Base-by-base conservation (phyloP, 2,888 invertebrate species). In the Lissonota sp. region DNA sequence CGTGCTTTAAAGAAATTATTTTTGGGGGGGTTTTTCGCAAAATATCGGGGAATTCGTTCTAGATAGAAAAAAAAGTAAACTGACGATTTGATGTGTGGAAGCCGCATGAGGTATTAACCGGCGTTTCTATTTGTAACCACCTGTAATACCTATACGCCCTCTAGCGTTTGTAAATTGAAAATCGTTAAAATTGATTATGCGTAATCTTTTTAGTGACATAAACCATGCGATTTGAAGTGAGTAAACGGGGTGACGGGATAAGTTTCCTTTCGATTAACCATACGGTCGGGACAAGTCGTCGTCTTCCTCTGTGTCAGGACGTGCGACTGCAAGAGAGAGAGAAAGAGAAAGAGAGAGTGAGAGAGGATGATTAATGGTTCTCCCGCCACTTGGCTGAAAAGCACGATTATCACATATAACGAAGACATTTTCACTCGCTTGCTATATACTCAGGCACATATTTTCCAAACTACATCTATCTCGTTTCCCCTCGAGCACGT, bases 191-290 rank as follows among this genome's bases (percentile, higher is more conserved):
- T 78, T 67, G 78, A 78, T 78, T 67, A 53, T 72, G 40, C 16
- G 64, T 66, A 44, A 26, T 26, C 12, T 40, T 42, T 58, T 49
- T 51, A 44, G 49, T 44, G 78, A 72, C 60, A 60, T 69, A 26
- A 26, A 26, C 26, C 40, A 4, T 16, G 39, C 37, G 44, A 53
- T 71, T 40, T 26, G 26, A n/a, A 58, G 58, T 26, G 37, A 60
- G 53, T 42, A 10, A n/a, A 60, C 39, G 49, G 49, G 16, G 7
- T 10, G 53, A 39, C 62, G 58, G 46, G 64, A 63, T 55, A 40
- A 64, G 72, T 66, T 72, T 67, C 78, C 78, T 72, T 72, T 72
- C 78, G 78, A 78, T 78, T 72, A 78, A 78, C 72, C 72, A 62
- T 72, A 67, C 60, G 60, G 44, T 67, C 53, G 39, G 44, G 66